These are phyloP conservation scores for Odontomachus brunneus DNA, from an alignment of 1,140 invertebrate species.

Conservation along the genomic window DNA sequence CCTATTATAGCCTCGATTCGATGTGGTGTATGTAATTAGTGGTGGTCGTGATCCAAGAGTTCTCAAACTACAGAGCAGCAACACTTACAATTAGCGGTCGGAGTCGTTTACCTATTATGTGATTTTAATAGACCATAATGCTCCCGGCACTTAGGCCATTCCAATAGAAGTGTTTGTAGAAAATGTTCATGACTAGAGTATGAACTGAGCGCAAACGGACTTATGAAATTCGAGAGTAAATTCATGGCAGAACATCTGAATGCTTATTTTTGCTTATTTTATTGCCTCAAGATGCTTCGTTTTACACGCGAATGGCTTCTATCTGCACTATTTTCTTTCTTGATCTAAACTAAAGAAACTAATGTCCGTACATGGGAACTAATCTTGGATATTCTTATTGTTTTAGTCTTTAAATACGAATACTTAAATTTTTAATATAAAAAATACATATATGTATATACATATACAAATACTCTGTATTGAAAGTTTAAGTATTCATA, in stretches of 20 bases:
- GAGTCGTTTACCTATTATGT: slow-evolving; percentile 34
- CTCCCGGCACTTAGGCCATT: not conserved
- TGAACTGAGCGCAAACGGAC: not conserved
- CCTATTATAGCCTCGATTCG: slow-evolving; percentile 44
- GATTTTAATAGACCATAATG: slow-evolving; percentile 41
- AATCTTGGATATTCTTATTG: too few relatives aligned
- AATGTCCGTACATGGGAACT: too few relatives aligned
- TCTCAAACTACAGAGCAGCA: slow-evolving; percentile 37
- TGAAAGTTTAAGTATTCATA: too few relatives aligned
- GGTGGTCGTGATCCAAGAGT: slow-evolving; percentile 24
- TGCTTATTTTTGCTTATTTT: not conserved
- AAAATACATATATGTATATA: too few relatives aligned
- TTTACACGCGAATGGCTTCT: not conserved
- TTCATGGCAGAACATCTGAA: not conserved
- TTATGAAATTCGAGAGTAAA: not conserved
- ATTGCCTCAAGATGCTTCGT: not conserved
- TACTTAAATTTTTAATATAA: too few relatives aligned
- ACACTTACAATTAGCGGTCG: slow-evolving; percentile 27
- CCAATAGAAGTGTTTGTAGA: not conserved
- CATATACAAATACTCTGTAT: too few relatives aligned
- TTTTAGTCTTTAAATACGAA: too few relatives aligned
- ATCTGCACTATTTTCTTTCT: not conserved
- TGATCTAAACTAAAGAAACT: too few relatives aligned
- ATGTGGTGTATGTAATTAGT: slow-evolving; percentile 22
- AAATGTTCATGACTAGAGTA: not conserved